phyloP scores from a whole-genome alignment of 2,797 vertebrate genomes.

The Knipowitschia caucasica region DNA sequence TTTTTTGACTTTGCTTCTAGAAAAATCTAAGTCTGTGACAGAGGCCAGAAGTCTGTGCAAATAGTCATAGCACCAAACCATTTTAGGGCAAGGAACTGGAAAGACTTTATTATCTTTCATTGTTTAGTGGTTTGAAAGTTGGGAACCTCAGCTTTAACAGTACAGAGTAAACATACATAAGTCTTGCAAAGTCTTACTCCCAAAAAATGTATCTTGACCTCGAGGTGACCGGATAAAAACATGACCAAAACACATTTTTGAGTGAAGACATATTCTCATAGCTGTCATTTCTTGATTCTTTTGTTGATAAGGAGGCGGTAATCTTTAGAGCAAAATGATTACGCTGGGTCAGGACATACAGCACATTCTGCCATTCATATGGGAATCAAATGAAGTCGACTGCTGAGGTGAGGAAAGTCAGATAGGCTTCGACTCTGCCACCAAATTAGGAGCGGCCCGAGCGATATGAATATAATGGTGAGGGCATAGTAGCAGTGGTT shows the following conservation, averaged over 20 bases:
- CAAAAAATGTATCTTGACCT: neutral
- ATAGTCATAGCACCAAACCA: too few species aligned
- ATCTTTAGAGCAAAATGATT: conserved; percentile 6
- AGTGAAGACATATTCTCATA: neutral
- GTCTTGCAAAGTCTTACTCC: neutral
- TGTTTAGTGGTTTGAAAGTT: too few species aligned
- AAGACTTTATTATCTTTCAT: too few species aligned
- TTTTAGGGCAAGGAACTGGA: too few species aligned
- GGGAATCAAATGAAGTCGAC: neutral
- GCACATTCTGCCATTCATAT: neutral
- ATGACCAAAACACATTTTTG: neutral
- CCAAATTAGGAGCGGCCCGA: neutral
- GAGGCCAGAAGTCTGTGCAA: too few species aligned
- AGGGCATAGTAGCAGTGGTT: neutral
- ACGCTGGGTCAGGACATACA: conserved; percentile 3
- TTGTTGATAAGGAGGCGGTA: neutral
- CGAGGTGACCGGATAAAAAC: neutral
- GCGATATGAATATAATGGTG: neutral
- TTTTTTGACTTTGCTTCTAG: too few species aligned
- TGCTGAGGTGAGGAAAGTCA: conserved; percentile 11
- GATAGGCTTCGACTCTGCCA: neutral
- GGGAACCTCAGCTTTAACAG: too few species aligned
- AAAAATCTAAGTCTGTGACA: too few species aligned
- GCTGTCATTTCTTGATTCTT: conserved; percentile 3
- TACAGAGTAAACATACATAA: too few species aligned